Evolutionary conservation across 2,888 invertebrate genomes (phyloP).

Genomic region (Villa cingulata): DNA sequence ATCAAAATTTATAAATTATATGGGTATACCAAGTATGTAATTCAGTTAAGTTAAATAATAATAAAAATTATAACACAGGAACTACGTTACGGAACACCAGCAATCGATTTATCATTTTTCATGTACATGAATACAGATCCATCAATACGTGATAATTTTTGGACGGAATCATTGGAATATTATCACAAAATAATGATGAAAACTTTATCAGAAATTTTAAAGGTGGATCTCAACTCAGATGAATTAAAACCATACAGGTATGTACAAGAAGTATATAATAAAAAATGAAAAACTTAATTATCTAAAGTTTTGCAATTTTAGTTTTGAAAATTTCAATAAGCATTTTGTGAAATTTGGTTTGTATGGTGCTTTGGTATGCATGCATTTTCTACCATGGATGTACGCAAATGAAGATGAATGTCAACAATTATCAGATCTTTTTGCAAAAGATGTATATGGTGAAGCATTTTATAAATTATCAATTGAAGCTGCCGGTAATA

Average conservation of each 20-base stretch:
- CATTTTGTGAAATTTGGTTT: constrained; percentile 31
- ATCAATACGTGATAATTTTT: constrained; percentile 19
- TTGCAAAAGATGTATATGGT: constrained; percentile 26
- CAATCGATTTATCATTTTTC: constrained; percentile 30
- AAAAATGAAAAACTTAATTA: too few relatives aligned
- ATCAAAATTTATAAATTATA: too few relatives aligned
- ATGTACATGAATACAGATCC: constrained; percentile 29
- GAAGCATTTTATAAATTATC: constrained; percentile 24
- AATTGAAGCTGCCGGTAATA: constrained; percentile 26
- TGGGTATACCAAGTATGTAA: too few relatives aligned
- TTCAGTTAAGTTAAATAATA: too few relatives aligned
- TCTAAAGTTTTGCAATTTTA: too few relatives aligned
- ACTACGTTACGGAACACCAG: constrained; percentile 27
- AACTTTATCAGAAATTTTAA: constrained; percentile 20
- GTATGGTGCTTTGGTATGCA: constrained; percentile 28
- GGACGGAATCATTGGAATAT: constrained; percentile 20
- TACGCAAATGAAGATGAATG: constrained; percentile 24
- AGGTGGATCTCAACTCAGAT: constrained; percentile 15
- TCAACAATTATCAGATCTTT: constrained; percentile 21
- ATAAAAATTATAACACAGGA: too few relatives aligned
- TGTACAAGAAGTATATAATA: neutral
- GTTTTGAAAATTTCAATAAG: constrained; percentile 24
- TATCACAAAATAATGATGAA: constrained; percentile 25
- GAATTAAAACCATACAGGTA: constrained; percentile 11
- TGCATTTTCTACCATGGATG: constrained; percentile 31